Base-by-base conservation (phyloP, 2,113 vertebrate genomes). In the Cynopterus brachyotis region DNA sequence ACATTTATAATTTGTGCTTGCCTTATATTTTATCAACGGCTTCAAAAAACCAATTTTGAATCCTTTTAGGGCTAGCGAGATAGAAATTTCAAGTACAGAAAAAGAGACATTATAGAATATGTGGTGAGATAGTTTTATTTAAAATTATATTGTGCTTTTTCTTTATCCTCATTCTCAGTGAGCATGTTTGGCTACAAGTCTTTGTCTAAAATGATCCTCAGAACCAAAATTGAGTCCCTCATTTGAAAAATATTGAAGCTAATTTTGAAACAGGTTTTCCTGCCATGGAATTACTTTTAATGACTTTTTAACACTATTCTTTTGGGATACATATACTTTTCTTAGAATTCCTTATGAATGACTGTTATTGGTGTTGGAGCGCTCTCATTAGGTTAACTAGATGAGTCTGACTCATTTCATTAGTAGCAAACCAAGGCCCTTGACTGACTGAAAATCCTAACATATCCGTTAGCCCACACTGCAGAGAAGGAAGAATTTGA, bases 11-110 rank as follows among this genome's bases (percentile, higher is more conserved):
- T 90, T 95, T 78, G 40, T 92, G 53, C 37, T 89, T 96, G 37
- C 53, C 15, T 93, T 90, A 59, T 84, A 94, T 95, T 89, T 94
- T 40, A 19, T 87, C 57, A 92, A 78, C 66, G 26, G 24, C 75
- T 96, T 96, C 45, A 70, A 35, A 96, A 92, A 80, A 86, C 5
- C 67, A 92, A 59, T 91, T 93, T 66, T 96, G n/a, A 97, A 64
- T 96, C 50, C 45, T 96, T 72, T 82, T 82, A 81, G 30, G 30
- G 15, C 67, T 91, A 76, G 57, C 24, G 89, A 73, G 67, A 64
- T 78, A 95, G n/a, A 42, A 82, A 86, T 91, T 93, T 57, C 81
- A 86, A 96, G 32, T 85, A 94, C 35, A 82, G 45, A 83, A 76
- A 86, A 92, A 73, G 40, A 73, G 59, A 20, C 32, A 57, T 80